These are phyloP conservation scores for Porites evermanni DNA, from an alignment of 92 coral and sea anemone species.

Conservation along the genomic window DNA sequence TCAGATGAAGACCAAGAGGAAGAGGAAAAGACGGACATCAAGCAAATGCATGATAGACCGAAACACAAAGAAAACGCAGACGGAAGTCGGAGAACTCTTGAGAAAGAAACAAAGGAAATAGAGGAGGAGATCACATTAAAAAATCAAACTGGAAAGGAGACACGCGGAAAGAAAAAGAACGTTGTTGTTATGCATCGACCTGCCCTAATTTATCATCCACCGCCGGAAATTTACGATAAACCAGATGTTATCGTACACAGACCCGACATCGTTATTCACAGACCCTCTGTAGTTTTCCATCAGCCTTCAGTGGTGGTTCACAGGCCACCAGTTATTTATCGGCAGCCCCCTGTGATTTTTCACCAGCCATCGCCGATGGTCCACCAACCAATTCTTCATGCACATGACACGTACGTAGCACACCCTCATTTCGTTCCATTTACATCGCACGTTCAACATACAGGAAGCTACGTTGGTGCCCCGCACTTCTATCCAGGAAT, in stretches of 20 bases:
- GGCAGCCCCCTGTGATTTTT: slow-evolving; percentile 89
- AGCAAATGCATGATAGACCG: neutral
- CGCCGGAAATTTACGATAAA: slow-evolving; percentile 94
- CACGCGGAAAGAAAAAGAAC: slow-evolving; percentile 79
- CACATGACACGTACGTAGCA: slow-evolving; percentile 90
- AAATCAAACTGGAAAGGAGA: slow-evolving; percentile 11
- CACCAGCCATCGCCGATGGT: slow-evolving; percentile 96
- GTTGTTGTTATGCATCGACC: slow-evolving; percentile 91
- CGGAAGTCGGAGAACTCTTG: slow-evolving; percentile 35
- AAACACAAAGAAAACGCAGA: slow-evolving; percentile 14
- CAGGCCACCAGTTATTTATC: slow-evolving; percentile 91
- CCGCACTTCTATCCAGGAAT: slow-evolving; percentile 87
- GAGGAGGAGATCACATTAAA: slow-evolving; percentile 21
- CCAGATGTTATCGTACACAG: slow-evolving; percentile 91
- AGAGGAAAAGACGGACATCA: slow-evolving; percentile 10
- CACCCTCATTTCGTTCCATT: slow-evolving; percentile 79
- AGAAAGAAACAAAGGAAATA: slow-evolving; percentile 33
- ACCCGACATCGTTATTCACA: slow-evolving; percentile 96
- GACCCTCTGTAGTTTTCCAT: slow-evolving; percentile 95
- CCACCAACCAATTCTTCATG: slow-evolving; percentile 82
- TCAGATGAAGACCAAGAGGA: slow-evolving; percentile 7
- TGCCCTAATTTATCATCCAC: slow-evolving; percentile 92
- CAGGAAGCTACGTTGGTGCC: slow-evolving; percentile 86
- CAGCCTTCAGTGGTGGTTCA: slow-evolving; percentile 96
- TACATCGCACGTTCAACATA: slow-evolving; percentile 70